phyloP scores from a whole-genome alignment of 2,888 invertebrate genomes.

The Dioctria linearis region DNA sequence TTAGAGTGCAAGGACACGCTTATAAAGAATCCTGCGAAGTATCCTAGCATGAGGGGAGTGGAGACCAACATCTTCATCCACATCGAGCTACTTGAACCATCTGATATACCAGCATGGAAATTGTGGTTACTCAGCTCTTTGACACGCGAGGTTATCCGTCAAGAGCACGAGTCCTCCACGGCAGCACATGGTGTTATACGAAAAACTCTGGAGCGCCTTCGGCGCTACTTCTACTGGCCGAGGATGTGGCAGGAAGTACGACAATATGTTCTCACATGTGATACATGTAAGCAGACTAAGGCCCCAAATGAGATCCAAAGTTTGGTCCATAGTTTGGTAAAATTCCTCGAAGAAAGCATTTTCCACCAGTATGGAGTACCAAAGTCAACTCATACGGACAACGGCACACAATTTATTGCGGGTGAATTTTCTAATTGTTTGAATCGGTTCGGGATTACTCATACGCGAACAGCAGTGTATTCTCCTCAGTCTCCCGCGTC shows the following conservation, averaged over 20 bases:
- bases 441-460: background rate
- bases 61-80: too few relatives aligned
- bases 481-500: constrained; percentile 9
- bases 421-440: background rate
- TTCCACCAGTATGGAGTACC: constrained; percentile 8
- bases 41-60: too few relatives aligned
- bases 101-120: too few relatives aligned
- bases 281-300: constrained; percentile 1
- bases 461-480: background rate
- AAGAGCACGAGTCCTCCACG: background rate
- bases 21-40: too few relatives aligned
- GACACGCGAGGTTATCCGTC: background rate
- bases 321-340: background rate
- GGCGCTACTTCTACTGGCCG: constrained; percentile 5
- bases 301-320: background rate
- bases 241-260: background rate
- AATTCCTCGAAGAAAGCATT: background rate
- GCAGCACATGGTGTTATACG: background rate
- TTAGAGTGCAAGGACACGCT: too few relatives aligned
- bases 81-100: too few relatives aligned
- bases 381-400: background rate
- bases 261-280: background rate
- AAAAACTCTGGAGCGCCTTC: constrained; percentile 3
- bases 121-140: too few relatives aligned
- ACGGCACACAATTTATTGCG: background rate